Base-by-base conservation (phyloP, 37 sponge, comb jelly and placozoan genomes). In the Axinella damicornis region DNA sequence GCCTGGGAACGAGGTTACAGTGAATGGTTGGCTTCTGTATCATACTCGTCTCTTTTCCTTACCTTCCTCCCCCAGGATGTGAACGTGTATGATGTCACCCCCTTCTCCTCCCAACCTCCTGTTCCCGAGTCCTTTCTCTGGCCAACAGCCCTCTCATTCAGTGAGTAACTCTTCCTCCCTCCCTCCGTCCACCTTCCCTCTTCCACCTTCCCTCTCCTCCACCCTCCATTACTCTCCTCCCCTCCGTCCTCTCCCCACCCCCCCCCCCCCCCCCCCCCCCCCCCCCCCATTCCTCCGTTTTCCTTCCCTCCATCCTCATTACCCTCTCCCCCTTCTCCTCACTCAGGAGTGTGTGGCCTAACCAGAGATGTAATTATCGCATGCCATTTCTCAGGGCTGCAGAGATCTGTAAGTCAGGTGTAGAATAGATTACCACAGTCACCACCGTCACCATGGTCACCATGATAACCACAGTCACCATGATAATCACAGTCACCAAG, bases 71-170 rank as follows among this genome's bases (percentile, higher is more conserved):
- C 34, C 5, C 54, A 85, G 86, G 86, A 78, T 58, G 72, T 41
- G n/a, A 16, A 1, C 16, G 78, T 85, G 2, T n/a, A 5, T 33
- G 35, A 60, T 16, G 41, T 69, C 2, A 19, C 73, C 15, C 70
- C 52, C 5, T 85, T 85, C 53, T 55, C 33, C 12, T 58, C 76
- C 30, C 80, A 35, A 28, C 85, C 90, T n/a, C 90, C 90, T 20
- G 30, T 71, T 17, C 85, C 85, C 17, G 90, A 90, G 60, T 69
- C 56, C 25, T 76, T 80, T 57, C 25, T 90, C 24, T 84, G 85
- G 85, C 90, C 90, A 6, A 55, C 90, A 2, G 64, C 90, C 28
- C 61, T 84, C n/a, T 36, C 81, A 17, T 90, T 90, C 65, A 62
- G 90, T 90, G 36, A 83, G 84, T 36, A 17, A 22, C 18, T 66